These are phyloP conservation scores for Empidonax alnorum DNA, from an alignment of 2,113 vertebrate genomes.

Conservation along the genomic window DNA sequence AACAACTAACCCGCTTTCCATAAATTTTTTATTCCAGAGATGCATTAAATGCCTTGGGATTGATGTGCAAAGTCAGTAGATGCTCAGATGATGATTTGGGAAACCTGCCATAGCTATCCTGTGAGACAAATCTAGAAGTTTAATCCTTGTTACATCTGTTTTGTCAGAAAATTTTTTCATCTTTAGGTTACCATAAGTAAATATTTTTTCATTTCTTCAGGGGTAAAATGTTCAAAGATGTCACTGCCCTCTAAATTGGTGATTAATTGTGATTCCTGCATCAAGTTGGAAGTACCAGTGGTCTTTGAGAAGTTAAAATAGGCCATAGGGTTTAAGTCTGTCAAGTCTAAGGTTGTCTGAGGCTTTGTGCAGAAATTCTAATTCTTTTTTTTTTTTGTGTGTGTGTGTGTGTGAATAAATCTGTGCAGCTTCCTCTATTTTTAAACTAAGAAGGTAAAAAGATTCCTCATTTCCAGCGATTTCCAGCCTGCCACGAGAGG, in stretches of 20 bases:
- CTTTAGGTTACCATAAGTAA: neutral
- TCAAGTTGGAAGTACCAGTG: neutral
- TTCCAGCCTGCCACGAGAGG: conserved; percentile 70
- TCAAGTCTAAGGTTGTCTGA: neutral
- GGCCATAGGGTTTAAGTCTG: neutral
- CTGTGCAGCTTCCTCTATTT: neutral
- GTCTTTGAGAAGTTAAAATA: neutral
- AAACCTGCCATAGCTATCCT: neutral
- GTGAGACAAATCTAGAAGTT: neutral
- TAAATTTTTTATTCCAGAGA: neutral
- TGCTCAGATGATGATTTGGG: neutral
- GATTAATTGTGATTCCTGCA: neutral
- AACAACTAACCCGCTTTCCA: neutral
- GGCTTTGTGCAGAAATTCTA: neutral
- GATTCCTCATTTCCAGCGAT: neutral
- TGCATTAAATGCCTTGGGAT: neutral
- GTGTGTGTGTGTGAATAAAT: neutral
- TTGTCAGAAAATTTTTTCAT: neutral
- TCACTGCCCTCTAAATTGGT: neutral
- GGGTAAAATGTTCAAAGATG: neutral
- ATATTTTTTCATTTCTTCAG: neutral
- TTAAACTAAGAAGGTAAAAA: neutral
- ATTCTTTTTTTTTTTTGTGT: neutral
- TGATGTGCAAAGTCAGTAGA: neutral
- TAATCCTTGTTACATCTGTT: neutral